Conservation (phyloP, 2,888 invertebrate genomes). For the Drosophila parthenogenetica region DNA sequence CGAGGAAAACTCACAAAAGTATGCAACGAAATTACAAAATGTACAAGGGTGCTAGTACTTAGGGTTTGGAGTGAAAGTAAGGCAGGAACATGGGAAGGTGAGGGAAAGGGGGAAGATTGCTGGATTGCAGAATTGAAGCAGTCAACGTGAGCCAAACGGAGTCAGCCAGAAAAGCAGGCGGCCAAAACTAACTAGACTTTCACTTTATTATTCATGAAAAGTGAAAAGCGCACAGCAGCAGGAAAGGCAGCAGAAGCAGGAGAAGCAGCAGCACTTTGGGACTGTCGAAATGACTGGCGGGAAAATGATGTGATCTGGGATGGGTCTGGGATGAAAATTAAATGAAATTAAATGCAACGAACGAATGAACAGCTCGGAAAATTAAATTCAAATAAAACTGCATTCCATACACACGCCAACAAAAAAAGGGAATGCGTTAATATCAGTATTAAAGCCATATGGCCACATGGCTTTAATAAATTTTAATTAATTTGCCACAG, state of each 20-base stretch:
- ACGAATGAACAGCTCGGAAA: slow-evolving; percentile 39
- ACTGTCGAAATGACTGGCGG: slow-evolving; percentile 73
- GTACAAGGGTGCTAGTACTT: slow-evolving; percentile 46
- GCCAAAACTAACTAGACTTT: slow-evolving; percentile 76
- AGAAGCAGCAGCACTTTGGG: slow-evolving; percentile 48
- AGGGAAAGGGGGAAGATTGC: slow-evolving; percentile 1
- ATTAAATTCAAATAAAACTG: slow-evolving; percentile 60
- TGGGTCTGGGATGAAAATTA: slow-evolving; percentile 58
- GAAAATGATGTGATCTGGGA: slow-evolving; percentile 64
- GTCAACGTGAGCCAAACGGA: slow-evolving; percentile 44
- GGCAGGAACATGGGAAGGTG: background rate
- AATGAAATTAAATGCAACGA: slow-evolving; percentile 75
- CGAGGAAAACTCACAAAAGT: slow-evolving; percentile 61
- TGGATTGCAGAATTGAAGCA: slow-evolving; percentile 21
- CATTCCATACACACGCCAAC: slow-evolving; percentile 20
- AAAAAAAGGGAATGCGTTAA: slow-evolving; percentile 4
- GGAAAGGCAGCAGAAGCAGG: slow-evolving; percentile 36
- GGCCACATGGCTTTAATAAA: slow-evolving; percentile 58
- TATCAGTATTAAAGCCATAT: background rate
- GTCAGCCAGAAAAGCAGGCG: slow-evolving; percentile 33
- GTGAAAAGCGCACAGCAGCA: slow-evolving; percentile 68
- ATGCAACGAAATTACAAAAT: slow-evolving; percentile 77
- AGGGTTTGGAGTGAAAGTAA: background rate
- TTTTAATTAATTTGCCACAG: slow-evolving; percentile 69
- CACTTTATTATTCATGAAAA: slow-evolving; percentile 78